A percentile compares a stretch with the other conserved stretches of the same genome.
phyloP scores from a whole-genome alignment of 2,113 vertebrate species.

The Pongo pygmaeus region DNA sequence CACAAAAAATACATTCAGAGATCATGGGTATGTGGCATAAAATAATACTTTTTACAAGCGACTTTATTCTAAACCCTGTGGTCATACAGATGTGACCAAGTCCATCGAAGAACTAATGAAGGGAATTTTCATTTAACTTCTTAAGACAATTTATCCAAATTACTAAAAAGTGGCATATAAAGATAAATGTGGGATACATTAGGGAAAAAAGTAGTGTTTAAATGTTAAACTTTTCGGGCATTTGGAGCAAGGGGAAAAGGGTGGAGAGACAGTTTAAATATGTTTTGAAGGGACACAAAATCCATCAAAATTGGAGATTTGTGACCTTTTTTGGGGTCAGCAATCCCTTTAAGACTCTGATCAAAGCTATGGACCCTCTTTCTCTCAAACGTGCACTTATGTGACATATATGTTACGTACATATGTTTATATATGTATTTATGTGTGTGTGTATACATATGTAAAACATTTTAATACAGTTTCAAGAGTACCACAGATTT shows the following conservation, averaged over 20 bases:
- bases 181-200: background rate
- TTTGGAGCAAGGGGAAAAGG: background rate
- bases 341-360: constrained; percentile 18
- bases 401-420: background rate
- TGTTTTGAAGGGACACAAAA: constrained; percentile 15
- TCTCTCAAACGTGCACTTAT: background rate
- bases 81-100: background rate
- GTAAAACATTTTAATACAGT: background rate
- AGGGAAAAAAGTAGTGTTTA: background rate
- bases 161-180: background rate
- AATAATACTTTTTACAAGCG: background rate
- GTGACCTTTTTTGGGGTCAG: background rate
- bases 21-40: background rate
- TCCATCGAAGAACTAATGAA: background rate
- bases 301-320: background rate
- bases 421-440: too few relatives aligned
- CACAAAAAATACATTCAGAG: background rate
- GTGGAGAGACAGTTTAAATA: background rate
- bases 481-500: constrained; percentile 17
- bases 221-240: constrained; percentile 44
- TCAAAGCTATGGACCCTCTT: background rate
- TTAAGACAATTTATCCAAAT: constrained; percentile 28
- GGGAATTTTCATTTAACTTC: constrained; percentile 21
- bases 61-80: constrained; percentile 37
- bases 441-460: too few relatives aligned